Percentiles rank a stretch among this genome's conserved stretches.
Evolutionary conservation across 2,888 invertebrate species (phyloP).

Genomic region (Drosophila anceps): DNA sequence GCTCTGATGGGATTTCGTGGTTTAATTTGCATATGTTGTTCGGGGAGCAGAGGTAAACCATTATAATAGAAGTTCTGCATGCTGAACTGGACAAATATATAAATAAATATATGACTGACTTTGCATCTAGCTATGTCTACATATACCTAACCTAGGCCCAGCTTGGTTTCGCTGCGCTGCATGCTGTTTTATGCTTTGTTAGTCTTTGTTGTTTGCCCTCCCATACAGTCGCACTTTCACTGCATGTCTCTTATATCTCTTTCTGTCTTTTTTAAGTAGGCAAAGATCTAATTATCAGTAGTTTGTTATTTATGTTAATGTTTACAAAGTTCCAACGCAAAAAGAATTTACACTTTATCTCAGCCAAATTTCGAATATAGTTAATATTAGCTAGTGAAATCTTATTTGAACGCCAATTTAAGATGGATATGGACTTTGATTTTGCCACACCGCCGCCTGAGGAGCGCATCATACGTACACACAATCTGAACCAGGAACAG

Average conservation of each 20-base stretch:
- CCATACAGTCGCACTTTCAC: neutral
- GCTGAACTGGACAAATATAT: neutral
- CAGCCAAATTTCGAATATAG: constrained; percentile 15
- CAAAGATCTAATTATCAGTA: neutral
- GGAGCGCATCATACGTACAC: constrained; percentile 39
- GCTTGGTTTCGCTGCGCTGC: neutral
- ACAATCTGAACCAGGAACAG: constrained; percentile 46
- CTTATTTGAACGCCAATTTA: neutral
- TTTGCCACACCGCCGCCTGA: constrained; percentile 60
- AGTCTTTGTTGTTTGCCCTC: neutral
- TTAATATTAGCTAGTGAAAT: neutral
- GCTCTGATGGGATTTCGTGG: constrained; percentile 1
- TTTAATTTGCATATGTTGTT: constrained; percentile 24
- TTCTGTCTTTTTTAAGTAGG: neutral
- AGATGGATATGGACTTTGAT: constrained; percentile 62
- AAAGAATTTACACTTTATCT: neutral
- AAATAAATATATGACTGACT: neutral
- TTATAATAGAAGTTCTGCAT: neutral
- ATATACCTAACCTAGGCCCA: neutral
- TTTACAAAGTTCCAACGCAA: neutral
- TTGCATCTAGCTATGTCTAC: neutral
- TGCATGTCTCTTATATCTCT: too few relatives aligned
- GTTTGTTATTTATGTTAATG: neutral
- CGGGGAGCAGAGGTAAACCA: neutral
- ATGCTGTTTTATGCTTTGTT: neutral